Evolutionary conservation across 2,113 vertebrate genomes (phyloP).

Genomic region (Baryphthengus martii): DNA sequence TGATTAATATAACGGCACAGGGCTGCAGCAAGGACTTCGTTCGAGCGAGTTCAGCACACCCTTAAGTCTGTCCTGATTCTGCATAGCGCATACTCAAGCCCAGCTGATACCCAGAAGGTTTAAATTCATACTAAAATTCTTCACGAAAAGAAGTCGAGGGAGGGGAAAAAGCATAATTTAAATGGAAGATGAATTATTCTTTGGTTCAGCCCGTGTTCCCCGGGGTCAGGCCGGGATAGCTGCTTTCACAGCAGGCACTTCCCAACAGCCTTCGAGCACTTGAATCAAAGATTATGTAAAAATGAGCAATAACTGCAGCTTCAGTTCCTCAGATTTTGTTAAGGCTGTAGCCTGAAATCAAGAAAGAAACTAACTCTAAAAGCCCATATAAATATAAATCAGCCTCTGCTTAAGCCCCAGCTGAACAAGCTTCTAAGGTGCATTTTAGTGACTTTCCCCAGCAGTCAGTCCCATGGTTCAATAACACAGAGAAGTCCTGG

Average conservation of each 20-base stretch:
- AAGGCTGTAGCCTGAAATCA: neutral
- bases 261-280: neutral
- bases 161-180: neutral
- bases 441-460: neutral
- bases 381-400: neutral
- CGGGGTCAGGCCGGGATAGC: neutral
- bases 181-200: neutral
- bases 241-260: neutral
- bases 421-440: neutral
- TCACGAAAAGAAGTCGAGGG: neutral
- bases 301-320: neutral
- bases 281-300: neutral
- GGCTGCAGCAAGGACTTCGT: neutral
- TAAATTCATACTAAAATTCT: neutral
- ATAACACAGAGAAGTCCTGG: fast-evolving
- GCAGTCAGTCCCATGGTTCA: neutral
- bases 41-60: neutral
- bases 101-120: neutral
- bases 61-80: neutral
- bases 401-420: neutral
- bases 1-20: neutral
- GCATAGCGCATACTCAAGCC: neutral
- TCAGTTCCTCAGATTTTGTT: neutral
- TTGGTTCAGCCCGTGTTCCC: neutral
- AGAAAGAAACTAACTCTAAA: neutral